These are phyloP conservation scores for Aspidiotus destructor DNA, from an alignment of 2,888 invertebrate species.

Conservation along the genomic window DNA sequence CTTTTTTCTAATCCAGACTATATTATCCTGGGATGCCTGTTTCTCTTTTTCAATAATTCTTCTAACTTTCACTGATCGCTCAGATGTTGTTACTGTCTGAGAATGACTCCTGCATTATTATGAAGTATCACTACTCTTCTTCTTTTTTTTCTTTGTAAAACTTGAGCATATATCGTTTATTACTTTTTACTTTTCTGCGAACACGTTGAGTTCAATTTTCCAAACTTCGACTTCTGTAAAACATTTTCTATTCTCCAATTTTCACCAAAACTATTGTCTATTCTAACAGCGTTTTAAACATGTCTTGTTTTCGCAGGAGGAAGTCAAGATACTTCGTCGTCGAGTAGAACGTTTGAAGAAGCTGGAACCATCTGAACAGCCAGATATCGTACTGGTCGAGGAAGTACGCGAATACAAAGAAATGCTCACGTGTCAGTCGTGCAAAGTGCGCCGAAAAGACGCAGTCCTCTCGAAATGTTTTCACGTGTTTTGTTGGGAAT, in stretches of 20 bases:
- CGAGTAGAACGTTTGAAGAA: constrained; percentile 96
- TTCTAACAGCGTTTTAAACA: no score
- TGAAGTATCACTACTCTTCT: no score
- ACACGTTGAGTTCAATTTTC: no score
- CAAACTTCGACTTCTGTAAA: background rate
- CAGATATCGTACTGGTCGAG: constrained; percentile 95
- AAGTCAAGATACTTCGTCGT: constrained; percentile 78
- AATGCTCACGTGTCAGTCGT: constrained; percentile 93
- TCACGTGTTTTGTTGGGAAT: constrained; percentile 99
- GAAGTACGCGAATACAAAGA: constrained; percentile 97
- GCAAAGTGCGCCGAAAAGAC: constrained; percentile 96
- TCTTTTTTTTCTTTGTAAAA: no score
- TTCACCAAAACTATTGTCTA: background rate
- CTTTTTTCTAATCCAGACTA: no score
- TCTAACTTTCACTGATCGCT: no score
- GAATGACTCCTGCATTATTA: no score
- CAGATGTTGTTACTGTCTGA: no score
- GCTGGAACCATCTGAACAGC: constrained; percentile 86
- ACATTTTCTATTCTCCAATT: background rate
- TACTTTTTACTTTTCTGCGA: no score
- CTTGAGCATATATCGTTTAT: no score
- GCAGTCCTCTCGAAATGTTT: constrained; percentile 98
- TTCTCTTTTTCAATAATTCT: no score
- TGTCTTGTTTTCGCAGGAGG: constrained; percentile 54
- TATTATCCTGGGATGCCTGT: no score